Conservation (phyloP, 2,888 invertebrate genomes). For the Drosophila paramelanica region DNA sequence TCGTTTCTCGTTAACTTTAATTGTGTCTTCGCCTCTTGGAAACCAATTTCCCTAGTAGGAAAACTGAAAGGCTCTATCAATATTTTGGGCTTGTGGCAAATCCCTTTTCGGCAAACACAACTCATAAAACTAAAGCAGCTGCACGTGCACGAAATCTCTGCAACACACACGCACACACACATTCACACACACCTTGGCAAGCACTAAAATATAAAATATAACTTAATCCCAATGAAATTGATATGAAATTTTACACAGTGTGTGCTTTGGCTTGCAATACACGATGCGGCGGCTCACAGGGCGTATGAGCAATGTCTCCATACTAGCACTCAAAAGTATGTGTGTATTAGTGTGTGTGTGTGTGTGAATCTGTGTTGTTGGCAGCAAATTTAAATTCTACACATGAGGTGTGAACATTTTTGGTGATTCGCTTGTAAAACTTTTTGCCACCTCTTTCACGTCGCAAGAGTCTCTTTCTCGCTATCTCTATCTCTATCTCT, state of each 20-base stretch:
- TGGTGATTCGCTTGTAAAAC: conserved; percentile 47
- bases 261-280: conserved; percentile 27
- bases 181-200: conserved; percentile 71
- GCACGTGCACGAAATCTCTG: conserved; percentile 75
- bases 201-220: conserved; percentile 79
- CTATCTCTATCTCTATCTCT: not conserved
- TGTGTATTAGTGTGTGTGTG: not conserved
- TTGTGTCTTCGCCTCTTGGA: not conserved
- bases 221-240: conserved; percentile 78
- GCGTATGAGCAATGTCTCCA: conserved; percentile 44
- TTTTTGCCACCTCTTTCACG: conserved; percentile 40
- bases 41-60: not conserved
- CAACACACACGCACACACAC: conserved; percentile 34
- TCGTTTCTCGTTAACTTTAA: conserved; percentile 15
- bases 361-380: conserved; percentile 9
- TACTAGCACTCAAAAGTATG: conserved; percentile 11
- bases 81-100: conserved; percentile 47
- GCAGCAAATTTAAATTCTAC: conserved; percentile 71
- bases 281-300: conserved; percentile 28
- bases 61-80: conserved; percentile 59
- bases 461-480: not conserved
- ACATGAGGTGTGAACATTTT: conserved; percentile 72
- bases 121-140: conserved; percentile 62
- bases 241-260: conserved; percentile 67
- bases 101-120: conserved; percentile 33